Conservation (phyloP, 2,888 invertebrate genomes). For the Luffia ferchaultella region DNA sequence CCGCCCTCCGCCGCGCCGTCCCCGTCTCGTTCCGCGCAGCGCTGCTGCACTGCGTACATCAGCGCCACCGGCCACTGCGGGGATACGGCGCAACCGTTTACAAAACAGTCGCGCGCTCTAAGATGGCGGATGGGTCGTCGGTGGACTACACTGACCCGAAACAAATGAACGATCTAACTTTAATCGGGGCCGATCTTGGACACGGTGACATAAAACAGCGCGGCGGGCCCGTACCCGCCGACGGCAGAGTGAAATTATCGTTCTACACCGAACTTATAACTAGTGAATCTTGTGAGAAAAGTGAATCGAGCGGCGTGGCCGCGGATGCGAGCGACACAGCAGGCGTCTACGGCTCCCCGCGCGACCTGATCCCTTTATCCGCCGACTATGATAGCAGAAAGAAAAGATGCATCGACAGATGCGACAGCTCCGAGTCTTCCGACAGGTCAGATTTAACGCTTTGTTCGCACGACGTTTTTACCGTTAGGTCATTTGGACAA, state of each 20-base stretch:
- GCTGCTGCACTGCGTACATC: conserved; percentile 30
- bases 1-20: conserved; percentile 40
- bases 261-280: conserved; percentile 57
- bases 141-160: conserved; percentile 68
- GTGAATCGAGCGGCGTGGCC: conserved; percentile 61
- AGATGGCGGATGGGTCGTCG: conserved; percentile 85
- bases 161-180: conserved; percentile 64
- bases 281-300: conserved; percentile 62
- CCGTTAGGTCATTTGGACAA: too few relatives aligned
- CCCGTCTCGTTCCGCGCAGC: conserved; percentile 26
- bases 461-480: too few relatives aligned
- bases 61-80: neutral
- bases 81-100: conserved; percentile 41
- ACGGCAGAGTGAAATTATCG: conserved; percentile 50
- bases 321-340: conserved; percentile 29
- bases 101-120: conserved; percentile 74
- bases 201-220: conserved; percentile 64
- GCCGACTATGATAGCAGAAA: conserved; percentile 70
- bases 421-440: conserved; percentile 93
- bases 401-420: conserved; percentile 89
- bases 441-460: conserved; percentile 90
- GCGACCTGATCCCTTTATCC: conserved; percentile 33
- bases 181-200: conserved; percentile 57
- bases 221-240: conserved; percentile 48
- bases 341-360: conserved; percentile 30